phyloP scores from a whole-genome alignment of 2,888 invertebrate genomes.

The Vesta saturnalis region DNA sequence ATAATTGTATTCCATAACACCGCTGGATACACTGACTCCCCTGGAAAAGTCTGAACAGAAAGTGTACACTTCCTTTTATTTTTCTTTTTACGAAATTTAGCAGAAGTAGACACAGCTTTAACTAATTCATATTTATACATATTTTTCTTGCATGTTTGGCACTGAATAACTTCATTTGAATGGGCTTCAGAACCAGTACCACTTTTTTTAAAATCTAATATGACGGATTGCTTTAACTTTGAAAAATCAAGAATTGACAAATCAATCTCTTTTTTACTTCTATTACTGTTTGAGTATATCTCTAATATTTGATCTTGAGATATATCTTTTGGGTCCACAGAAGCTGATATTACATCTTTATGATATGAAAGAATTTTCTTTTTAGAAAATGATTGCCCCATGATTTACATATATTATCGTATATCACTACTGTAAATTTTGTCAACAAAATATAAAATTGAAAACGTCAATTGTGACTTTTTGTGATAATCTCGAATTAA shows the following conservation, averaged over 20 bases:
- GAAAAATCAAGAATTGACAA: neutral
- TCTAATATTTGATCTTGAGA: neutral
- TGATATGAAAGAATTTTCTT: too few species aligned
- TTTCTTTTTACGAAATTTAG: neutral
- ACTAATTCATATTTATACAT: conserved; percentile 7
- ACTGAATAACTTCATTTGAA: neutral
- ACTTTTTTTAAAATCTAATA: neutral
- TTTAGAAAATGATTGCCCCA: too few species aligned
- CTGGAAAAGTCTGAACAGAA: neutral
- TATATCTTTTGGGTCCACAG: too few species aligned
- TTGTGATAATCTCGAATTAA: too few species aligned
- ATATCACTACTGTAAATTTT: too few species aligned
- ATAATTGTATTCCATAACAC: too few species aligned
- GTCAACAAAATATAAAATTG: too few species aligned
- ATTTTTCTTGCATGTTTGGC: too few species aligned
- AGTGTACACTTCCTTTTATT: neutral
- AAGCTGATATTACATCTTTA: too few species aligned
- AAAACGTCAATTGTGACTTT: too few species aligned
- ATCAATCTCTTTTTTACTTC: neutral
- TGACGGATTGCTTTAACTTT: neutral
- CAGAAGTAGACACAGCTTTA: conserved; percentile 10
- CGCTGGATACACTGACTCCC: neutral
- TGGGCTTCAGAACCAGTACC: neutral
- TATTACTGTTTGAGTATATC: neutral
- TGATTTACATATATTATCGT: too few species aligned